Evolutionary conservation across 2,888 invertebrate genomes (phyloP).

Genomic region (Eupithecia pulchellata): DNA sequence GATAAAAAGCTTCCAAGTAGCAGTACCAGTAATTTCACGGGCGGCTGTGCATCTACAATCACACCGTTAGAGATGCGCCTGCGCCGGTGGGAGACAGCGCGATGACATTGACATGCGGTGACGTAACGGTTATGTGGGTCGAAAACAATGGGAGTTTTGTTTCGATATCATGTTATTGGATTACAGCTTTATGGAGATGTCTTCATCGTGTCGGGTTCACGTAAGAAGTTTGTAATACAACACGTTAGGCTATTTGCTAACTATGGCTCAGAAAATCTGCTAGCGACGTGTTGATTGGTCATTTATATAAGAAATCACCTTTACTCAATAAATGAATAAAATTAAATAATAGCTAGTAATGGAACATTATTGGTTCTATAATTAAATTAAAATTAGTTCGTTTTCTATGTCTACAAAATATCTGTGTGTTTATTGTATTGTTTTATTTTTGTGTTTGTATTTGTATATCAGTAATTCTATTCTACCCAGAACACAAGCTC

Average conservation of each 20-base stretch:
- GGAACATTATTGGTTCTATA: no score
- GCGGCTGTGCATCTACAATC: slow-evolving; percentile 54
- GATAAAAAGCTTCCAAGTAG: slow-evolving; percentile 33
- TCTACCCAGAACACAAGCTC: no score
- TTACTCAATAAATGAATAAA: no score
- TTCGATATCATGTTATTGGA: slow-evolving; percentile 34
- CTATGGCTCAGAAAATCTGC: neutral
- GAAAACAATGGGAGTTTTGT: slow-evolving; percentile 46
- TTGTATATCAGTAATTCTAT: no score
- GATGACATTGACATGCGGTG: slow-evolving; percentile 58
- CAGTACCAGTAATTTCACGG: slow-evolving; percentile 56
- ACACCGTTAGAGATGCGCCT: slow-evolving; percentile 55
- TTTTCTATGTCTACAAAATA: no score
- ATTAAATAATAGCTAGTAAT: no score
- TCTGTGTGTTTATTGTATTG: no score
- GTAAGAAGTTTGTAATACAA: neutral
- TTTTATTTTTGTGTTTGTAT: no score
- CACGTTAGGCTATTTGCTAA: neutral
- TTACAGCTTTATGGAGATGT: neutral
- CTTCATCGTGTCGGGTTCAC: slow-evolving; percentile 1
- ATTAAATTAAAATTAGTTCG: no score
- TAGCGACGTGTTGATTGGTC: neutral
- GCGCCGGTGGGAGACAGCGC: slow-evolving; percentile 36
- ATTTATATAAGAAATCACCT: neutral
- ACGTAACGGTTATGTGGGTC: slow-evolving; percentile 56